Conservation (phyloP, 2,113 vertebrate genomes). For the Oncorhynchus clarkii region DNA sequence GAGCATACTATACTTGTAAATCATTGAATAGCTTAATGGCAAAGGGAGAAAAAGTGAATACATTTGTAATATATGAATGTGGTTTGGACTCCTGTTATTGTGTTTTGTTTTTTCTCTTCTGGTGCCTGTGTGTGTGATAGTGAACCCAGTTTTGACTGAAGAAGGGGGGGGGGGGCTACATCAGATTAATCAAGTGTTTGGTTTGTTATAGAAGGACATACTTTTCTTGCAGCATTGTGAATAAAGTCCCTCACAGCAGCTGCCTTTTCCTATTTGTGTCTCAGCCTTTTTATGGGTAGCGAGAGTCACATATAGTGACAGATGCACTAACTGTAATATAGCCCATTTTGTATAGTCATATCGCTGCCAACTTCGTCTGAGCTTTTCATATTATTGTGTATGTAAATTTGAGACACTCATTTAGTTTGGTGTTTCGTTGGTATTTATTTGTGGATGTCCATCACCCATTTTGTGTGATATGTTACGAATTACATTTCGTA, state of each 20-base stretch:
- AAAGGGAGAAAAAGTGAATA: constrained; percentile 19
- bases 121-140: constrained; percentile 20
- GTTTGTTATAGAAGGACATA: constrained; percentile 43
- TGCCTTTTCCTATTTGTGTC: not conserved
- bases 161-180: not conserved
- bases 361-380: too few relatives aligned
- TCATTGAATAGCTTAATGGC: constrained; percentile 35
- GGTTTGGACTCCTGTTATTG: constrained; percentile 54
- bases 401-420: too few relatives aligned
- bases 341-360: too few relatives aligned
- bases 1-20: constrained; percentile 56
- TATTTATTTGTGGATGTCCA: too few relatives aligned
- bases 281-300: not conserved
- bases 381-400: too few relatives aligned
- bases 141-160: constrained; percentile 32
- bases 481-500: too few relatives aligned
- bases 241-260: constrained; percentile 61
- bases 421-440: too few relatives aligned
- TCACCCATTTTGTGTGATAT: too few relatives aligned
- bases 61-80: constrained; percentile 37
- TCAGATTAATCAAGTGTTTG: constrained; percentile 45
- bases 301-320: too few relatives aligned
- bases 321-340: too few relatives aligned
- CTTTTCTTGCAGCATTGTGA: constrained; percentile 55
- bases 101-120: constrained; percentile 46